Conservation (phyloP, 2,888 invertebrate genomes). For the Caenorhabditis imperialis region DNA sequence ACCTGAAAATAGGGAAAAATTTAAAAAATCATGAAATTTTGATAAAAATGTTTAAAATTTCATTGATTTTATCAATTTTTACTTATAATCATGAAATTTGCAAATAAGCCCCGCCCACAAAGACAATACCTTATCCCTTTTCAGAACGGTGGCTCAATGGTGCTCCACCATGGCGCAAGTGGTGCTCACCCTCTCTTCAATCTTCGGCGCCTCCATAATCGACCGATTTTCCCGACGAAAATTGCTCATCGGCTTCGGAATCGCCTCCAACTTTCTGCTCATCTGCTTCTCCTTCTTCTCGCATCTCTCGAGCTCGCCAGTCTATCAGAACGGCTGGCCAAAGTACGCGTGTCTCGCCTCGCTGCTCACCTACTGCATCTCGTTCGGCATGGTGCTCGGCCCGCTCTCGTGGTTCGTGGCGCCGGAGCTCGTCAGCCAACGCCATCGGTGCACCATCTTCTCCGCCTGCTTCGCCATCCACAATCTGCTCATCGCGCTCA, state of each 20-base stretch:
- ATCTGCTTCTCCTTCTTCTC: slow-evolving; percentile 67
- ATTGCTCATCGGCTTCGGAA: slow-evolving; percentile 66
- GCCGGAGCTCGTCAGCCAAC: slow-evolving; percentile 72
- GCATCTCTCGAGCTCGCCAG: slow-evolving; percentile 26
- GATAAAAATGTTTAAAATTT: too few species aligned
- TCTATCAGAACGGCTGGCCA: slow-evolving; percentile 27
- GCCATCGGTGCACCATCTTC: slow-evolving; percentile 72
- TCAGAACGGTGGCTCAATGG: slow-evolving; percentile 64
- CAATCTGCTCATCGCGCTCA: slow-evolving; percentile 70
- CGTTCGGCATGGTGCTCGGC: slow-evolving; percentile 72
- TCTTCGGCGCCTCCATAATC: slow-evolving; percentile 69
- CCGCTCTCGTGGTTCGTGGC: slow-evolving; percentile 74
- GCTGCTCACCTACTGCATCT: slow-evolving; percentile 65
- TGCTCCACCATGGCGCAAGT: slow-evolving; percentile 69
- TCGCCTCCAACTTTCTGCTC: slow-evolving; percentile 65
- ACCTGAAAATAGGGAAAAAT: too few species aligned
- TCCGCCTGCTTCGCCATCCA: slow-evolving; percentile 72
- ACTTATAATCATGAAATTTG: too few species aligned
- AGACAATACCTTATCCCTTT: too few species aligned
- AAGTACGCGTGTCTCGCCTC: slow-evolving; percentile 66
- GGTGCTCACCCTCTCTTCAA: slow-evolving; percentile 66
- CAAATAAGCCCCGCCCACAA: too few species aligned
- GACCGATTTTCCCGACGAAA: slow-evolving; percentile 70
- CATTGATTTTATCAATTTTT: too few species aligned
- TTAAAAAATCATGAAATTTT: too few species aligned